phyloP scores from a whole-genome alignment of 2,797 vertebrate species.

The Coracias cyanogaster region DNA sequence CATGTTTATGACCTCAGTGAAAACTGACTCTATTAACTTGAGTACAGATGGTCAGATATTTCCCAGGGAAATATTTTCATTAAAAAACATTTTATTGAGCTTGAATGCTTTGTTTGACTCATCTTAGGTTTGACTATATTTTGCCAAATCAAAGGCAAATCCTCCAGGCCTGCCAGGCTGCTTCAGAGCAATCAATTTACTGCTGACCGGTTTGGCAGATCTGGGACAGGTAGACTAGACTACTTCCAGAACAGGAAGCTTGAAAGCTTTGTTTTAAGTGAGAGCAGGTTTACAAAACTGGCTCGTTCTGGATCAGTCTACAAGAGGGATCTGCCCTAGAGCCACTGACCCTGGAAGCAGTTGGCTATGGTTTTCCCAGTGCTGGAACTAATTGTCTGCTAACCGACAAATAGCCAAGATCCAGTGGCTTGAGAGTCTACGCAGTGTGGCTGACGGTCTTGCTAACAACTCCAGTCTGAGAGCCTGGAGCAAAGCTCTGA shows the following conservation, averaged over 20 bases:
- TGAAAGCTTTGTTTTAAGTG: not conserved
- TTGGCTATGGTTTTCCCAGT: not conserved
- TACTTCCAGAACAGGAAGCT: not conserved
- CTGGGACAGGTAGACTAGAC: accelerated
- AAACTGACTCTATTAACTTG: not conserved
- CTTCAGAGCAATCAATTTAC: conserved; percentile 14
- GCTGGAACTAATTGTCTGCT: not conserved
- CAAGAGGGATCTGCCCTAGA: not conserved
- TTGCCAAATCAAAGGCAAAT: conserved; percentile 34
- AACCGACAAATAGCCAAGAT: not conserved
- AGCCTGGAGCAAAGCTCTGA: not conserved
- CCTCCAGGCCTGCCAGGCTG: not conserved
- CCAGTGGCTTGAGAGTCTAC: not conserved
- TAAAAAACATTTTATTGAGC: not conserved
- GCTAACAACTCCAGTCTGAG: not conserved
- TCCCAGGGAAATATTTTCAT: conserved; percentile 21
- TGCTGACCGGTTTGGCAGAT: not conserved
- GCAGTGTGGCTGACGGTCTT: not conserved
- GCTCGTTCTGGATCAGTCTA: not conserved
- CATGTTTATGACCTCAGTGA: not conserved
- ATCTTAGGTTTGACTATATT: conserved; percentile 20
- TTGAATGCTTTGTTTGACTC: conserved; percentile 32
- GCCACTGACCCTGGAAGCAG: not conserved
- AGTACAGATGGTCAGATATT: conserved; percentile 9
- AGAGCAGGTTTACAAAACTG: not conserved